phyloP scores from a whole-genome alignment of 2,797 vertebrate genomes.

The Fistularia tabacaria region DNA sequence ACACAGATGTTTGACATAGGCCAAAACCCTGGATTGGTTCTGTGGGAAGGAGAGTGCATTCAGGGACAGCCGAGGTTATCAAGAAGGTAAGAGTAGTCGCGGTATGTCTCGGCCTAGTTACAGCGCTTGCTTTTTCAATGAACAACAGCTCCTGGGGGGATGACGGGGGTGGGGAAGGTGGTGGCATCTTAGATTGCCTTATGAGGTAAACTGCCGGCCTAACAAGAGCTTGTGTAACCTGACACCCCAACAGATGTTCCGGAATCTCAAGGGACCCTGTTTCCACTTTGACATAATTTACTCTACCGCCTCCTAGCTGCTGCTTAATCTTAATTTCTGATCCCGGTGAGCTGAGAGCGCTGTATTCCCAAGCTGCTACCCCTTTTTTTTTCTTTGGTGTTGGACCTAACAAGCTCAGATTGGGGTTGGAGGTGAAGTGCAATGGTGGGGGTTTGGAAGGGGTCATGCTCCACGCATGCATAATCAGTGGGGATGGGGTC shows the following conservation, averaged over 20 bases:
- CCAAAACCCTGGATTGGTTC: conserved; percentile 16
- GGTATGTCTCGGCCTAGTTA: conserved; percentile 25
- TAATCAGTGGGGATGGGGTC: conserved; percentile 22
- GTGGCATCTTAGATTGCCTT: conserved; percentile 51
- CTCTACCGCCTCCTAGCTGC: conserved; percentile 36
- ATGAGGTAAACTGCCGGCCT: conserved; percentile 73
- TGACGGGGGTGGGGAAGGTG: too few species aligned
- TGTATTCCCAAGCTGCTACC: conserved; percentile 40
- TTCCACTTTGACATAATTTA: conserved; percentile 70
- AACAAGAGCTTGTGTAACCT: conserved; percentile 61
- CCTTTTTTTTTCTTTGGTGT: conserved; percentile 34
- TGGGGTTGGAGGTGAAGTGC: conserved; percentile 50
- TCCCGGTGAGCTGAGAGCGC: conserved; percentile 48
- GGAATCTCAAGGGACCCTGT: conserved; percentile 60
- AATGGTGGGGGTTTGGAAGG: background rate
- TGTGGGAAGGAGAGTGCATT: conserved; percentile 43
- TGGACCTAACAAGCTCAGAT: conserved; percentile 34
- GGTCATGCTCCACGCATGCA: conserved; percentile 11
- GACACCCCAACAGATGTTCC: conserved; percentile 80
- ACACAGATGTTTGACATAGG: conserved; percentile 19
- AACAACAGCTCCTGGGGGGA: conserved; percentile 52
- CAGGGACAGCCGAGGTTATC: conserved; percentile 34
- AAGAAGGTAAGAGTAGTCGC: conserved; percentile 20
- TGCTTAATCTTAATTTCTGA: conserved; percentile 44
- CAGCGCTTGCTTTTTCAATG: conserved; percentile 62